Evolutionary conservation across 1,140 invertebrate species (phyloP), one percentile per base, ranked within the genome.

Genomic region (Scaptomyza graminum): DNA sequence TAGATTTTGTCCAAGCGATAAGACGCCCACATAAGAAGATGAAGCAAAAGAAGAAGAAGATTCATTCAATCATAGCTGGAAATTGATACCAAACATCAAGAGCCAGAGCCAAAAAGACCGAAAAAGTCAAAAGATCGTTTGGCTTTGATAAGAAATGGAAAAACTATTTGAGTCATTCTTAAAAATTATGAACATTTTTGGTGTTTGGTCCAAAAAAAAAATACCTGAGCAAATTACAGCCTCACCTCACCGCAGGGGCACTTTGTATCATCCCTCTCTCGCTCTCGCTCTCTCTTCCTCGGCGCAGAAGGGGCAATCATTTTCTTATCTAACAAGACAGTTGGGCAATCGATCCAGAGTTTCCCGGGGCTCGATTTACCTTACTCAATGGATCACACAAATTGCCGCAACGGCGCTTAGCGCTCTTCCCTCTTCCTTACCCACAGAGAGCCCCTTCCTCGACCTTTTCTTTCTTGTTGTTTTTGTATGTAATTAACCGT

Each of bases 171-270:
- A 88, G 83, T 88, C 83, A 88, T 88, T 88, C 83, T 88, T 89
- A 83, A 88, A 87, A 88, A 88, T 88, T 88, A 88, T 88, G 83
- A 88, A 79, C 83, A 88, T 88, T 87, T n/a, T n/a, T n/a, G n/a
- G n/a, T 88, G 71, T 76, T 87, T 34, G 31, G 67, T 68, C 3
- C 5, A 31, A 6, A 31, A 31, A 31, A 34, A 78, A 87, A 60
- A 79, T 88, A 88, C 83, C 83, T 88, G 79, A 63, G 71, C 83
- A 87, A 87, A 87, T 87, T 87, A 87, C 75, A 64, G 56, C 59
- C 56, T 56, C 83, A 43, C 59, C 56, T 56, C 83, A 43, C 74
- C 57, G 44, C 83, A 34, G 67, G 83, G 79, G 44, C 44, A 55
- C 68, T 25, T 41, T 52, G n/a, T n/a, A n/a, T 46, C 39, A 1